Conservation (phyloP, 2,797 vertebrate genomes). For the Xerus rutilus region DNA sequence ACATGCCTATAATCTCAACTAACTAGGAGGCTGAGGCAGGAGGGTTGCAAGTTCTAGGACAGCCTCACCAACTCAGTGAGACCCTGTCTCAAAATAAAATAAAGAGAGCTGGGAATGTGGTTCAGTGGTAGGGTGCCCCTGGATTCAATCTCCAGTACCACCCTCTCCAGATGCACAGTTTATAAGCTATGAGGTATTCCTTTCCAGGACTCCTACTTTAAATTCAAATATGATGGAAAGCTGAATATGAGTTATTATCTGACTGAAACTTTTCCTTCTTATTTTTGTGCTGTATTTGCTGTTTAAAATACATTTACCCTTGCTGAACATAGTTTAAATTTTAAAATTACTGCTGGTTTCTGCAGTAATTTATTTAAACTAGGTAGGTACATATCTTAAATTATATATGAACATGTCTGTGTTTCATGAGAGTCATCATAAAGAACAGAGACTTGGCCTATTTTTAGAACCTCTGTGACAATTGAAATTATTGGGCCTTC, state of each 20-base stretch:
- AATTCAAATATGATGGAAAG: background rate
- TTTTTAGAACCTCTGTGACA: constrained; percentile 33
- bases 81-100: too few species aligned
- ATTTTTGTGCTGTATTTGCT: constrained; percentile 1
- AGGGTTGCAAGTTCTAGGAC: too few species aligned
- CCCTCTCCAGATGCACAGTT: background rate
- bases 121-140: too few species aligned
- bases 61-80: too few species aligned
- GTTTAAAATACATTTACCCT: background rate
- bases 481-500: background rate
- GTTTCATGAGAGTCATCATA: too few species aligned
- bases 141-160: too few species aligned
- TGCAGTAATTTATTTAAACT: background rate
- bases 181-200: background rate
- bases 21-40: too few species aligned
- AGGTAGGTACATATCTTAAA: background rate
- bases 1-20: too few species aligned
- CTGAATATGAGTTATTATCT: background rate
- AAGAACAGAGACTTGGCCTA: background rate
- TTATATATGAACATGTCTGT: constrained; percentile 10
- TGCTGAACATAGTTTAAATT: background rate
- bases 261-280: background rate
- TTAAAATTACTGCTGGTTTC: constrained; percentile 34
- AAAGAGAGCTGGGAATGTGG: too few species aligned
- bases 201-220: background rate